phyloP scores from a whole-genome alignment of 2,113 vertebrate genomes.

The Odocoileus hemionus region DNA sequence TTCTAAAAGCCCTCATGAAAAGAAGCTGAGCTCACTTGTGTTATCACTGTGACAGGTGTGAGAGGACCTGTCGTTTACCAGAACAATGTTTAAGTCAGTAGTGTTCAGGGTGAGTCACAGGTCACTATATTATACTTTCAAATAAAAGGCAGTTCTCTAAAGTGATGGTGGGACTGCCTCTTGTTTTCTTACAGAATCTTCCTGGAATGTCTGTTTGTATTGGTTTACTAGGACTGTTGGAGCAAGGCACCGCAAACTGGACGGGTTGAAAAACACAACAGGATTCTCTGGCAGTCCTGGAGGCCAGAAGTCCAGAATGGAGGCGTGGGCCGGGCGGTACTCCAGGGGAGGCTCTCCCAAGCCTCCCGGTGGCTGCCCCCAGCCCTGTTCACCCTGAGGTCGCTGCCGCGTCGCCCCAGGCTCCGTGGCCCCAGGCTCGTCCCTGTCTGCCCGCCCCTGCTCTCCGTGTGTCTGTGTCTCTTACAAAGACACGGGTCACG shows the following conservation, averaged over 20 bases:
- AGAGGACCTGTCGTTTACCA: not conserved
- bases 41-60: not conserved
- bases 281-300: not conserved
- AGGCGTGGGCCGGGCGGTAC: accelerated
- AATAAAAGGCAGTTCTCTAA: not conserved
- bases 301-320: too few relatives aligned
- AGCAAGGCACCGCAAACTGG: not conserved
- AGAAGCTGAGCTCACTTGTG: not conserved
- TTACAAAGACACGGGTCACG: not conserved
- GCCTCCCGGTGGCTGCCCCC: too few relatives aligned
- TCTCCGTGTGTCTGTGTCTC: not conserved
- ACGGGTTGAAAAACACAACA: not conserved
- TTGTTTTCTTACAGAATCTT: not conserved
- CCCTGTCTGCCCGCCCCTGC: too few relatives aligned
- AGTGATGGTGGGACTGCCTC: accelerated
- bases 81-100: not conserved
- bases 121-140: not conserved
- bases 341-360: accelerated
- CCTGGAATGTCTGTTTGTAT: too few relatives aligned
- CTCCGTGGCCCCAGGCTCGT: not conserved
- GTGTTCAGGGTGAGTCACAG: not conserved
- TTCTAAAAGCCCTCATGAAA: not conserved
- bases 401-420: accelerated
- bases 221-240: too few relatives aligned
- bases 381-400: accelerated